These are phyloP conservation scores for Lagorchestes hirsutus DNA, from an alignment of 2,797 vertebrate species.

Conservation along the genomic window DNA sequence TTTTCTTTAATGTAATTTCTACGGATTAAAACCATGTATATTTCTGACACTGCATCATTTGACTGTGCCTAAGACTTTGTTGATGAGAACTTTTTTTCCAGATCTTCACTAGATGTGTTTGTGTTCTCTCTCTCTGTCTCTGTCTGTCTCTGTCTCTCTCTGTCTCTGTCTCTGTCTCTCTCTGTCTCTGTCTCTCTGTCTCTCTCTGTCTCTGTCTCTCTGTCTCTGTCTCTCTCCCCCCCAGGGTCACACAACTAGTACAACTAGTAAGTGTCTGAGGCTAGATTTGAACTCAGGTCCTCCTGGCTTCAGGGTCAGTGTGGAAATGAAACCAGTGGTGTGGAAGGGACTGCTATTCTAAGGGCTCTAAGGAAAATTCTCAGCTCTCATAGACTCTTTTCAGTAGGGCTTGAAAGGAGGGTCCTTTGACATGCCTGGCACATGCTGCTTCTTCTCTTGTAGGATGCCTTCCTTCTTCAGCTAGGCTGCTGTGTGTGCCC, in stretches of 20 bases:
- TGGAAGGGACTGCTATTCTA: not conserved
- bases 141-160: too few species aligned
- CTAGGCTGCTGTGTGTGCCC: not conserved
- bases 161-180: fast-evolving
- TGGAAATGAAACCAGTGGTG: not conserved
- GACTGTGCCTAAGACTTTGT: not conserved
- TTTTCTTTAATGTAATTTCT: not conserved
- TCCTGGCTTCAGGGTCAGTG: not conserved
- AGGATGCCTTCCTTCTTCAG: not conserved
- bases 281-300: not conserved
- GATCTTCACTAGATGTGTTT: not conserved
- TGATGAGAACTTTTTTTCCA: not conserved
- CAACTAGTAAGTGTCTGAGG: not conserved
- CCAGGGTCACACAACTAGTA: not conserved
- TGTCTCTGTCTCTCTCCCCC: too few species aligned
- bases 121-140: not conserved
- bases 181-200: too few species aligned
- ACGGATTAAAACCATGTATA: not conserved
- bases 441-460: not conserved
- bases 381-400: not conserved
- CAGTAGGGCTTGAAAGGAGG: not conserved
- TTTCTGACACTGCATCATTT: not conserved
- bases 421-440: not conserved
- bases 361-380: not conserved
- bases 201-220: too few species aligned